Conservation (phyloP, 2,888 invertebrate genomes). For the Tachina lurida region DNA sequence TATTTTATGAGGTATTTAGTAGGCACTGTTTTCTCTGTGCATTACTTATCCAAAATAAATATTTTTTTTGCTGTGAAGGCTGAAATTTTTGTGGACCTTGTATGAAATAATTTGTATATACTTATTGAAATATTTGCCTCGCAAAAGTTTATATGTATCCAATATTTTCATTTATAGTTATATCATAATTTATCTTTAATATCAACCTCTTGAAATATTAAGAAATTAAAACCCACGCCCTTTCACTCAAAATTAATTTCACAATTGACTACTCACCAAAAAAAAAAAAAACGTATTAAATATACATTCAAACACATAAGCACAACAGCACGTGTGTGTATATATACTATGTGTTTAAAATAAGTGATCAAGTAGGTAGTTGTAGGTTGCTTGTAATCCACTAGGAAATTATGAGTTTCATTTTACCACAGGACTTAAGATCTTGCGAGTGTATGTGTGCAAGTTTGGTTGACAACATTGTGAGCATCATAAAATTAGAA, state of each 20-base stretch:
- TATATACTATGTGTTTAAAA: background rate
- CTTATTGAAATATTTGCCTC: background rate
- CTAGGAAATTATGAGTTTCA: constrained; percentile 47
- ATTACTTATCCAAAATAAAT: background rate
- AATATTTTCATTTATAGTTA: background rate
- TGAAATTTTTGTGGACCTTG: background rate
- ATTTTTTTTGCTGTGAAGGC: background rate
- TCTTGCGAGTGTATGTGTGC: constrained; percentile 5
- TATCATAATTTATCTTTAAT: constrained; percentile 8
- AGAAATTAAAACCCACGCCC: constrained; percentile 34
- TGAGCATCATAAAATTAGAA: constrained; percentile 45
- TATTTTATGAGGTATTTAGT: no score
- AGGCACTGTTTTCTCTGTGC: no score
- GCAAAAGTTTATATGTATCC: background rate
- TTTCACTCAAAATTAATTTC: constrained; percentile 27
- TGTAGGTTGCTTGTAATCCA: constrained; percentile 24
- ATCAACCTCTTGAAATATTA: background rate
- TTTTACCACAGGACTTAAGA: constrained; percentile 52
- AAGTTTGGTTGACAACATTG: constrained; percentile 48
- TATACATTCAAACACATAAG: background rate
- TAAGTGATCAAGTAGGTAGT: background rate
- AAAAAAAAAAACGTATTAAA: constrained; percentile 7
- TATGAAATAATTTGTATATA: background rate
- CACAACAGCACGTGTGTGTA: background rate
- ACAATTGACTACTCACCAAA: constrained; percentile 14